phyloP scores from a whole-genome alignment of 2,113 vertebrate genomes.

The Anoura caudifer region DNA sequence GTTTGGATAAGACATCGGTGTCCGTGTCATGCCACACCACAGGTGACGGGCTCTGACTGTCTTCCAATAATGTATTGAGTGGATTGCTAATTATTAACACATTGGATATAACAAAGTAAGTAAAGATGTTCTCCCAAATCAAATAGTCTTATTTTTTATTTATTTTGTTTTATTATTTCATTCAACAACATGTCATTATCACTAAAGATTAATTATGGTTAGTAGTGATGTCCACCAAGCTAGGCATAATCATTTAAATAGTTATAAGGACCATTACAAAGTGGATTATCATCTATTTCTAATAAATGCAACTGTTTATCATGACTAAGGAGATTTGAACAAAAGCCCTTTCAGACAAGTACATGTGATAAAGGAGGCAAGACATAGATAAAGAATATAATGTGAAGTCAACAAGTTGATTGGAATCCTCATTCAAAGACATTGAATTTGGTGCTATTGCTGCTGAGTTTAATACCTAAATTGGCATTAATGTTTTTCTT shows the following conservation, averaged over 20 bases:
- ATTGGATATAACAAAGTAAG: not conserved
- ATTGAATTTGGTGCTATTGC: not conserved
- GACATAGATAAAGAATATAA: not conserved
- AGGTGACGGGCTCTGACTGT: not conserved
- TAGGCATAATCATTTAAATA: not conserved
- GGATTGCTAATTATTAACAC: not conserved
- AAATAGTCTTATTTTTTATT: not conserved
- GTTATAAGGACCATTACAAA: not conserved
- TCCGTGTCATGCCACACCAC: not conserved
- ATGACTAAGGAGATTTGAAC: not conserved
- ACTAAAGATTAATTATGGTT: not conserved
- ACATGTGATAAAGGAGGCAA: not conserved
- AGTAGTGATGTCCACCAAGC: not conserved
- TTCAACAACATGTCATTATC: not conserved
- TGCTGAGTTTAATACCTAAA: not conserved
- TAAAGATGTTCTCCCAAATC: not conserved
- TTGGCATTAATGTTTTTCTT: not conserved
- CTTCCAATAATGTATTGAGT: not conserved
- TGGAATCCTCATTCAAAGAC: not conserved
- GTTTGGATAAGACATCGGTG: not conserved
- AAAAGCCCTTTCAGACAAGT: not conserved
- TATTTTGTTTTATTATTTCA: not conserved
- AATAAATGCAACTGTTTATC: not conserved
- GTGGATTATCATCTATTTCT: not conserved
- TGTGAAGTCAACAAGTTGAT: not conserved